Conservation (phyloP, 2,113 vertebrate genomes). For the Numida meleagris region DNA sequence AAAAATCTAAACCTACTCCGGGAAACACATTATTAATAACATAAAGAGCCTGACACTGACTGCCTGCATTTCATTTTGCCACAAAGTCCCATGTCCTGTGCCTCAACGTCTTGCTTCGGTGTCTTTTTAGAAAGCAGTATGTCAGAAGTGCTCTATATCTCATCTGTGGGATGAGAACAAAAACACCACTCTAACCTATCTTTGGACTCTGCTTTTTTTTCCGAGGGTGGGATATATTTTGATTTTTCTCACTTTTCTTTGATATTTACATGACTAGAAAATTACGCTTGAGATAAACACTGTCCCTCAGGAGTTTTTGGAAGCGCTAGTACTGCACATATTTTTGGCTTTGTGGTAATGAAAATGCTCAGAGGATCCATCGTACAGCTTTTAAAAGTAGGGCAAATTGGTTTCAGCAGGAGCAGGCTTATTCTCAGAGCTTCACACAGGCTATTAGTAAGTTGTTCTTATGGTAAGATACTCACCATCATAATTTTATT, state of each 20-base stretch:
- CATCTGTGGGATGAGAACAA: not conserved
- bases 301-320: not conserved
- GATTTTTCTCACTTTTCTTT: not conserved
- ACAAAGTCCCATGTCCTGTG: not conserved
- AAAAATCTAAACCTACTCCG: not conserved
- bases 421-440: not conserved
- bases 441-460: not conserved
- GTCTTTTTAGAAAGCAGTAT: not conserved
- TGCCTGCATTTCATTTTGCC: slow-evolving; percentile 12
- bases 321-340: not conserved
- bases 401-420: not conserved
- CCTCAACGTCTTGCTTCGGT: not conserved
- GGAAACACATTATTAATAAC: not conserved
- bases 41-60: not conserved
- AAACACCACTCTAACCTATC: not conserved
- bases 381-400: not conserved
- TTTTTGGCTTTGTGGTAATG: not conserved
- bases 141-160: not conserved
- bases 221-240: not conserved
- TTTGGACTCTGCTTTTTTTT: not conserved
- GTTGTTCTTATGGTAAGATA: not conserved
- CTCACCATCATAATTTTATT: not conserved
- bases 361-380: not conserved
- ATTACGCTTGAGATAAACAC: not conserved
- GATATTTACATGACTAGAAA: not conserved